Evolutionary conservation across 92 coral and sea anemone genomes (phyloP), one percentile per base, ranked within the genome.

Genomic region (Siderastrea siderea): DNA sequence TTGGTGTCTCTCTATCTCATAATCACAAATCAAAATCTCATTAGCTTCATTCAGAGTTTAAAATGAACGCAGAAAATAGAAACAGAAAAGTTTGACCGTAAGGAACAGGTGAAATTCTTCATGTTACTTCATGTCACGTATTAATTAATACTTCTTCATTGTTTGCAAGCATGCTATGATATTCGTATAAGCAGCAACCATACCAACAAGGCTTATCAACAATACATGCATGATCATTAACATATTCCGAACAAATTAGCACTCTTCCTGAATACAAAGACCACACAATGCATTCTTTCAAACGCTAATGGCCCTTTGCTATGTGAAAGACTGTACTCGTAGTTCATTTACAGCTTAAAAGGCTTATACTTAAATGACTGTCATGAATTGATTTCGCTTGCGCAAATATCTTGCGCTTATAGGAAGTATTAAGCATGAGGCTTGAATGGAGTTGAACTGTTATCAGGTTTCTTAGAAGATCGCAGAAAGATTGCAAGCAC

Each of bases 301-400:
- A 61, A 83, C 60, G 12, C 52, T 83, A 71, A 83, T 83, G 80
- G 49, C 61, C 61, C 70, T 49, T 55, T 47, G 80, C 60, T 49
- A 59, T 48, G 62, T 47, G 5, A 83, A 72, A 49, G 45, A 46
- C 49, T 52, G 47, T 83, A 38, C 72, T 83, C 68, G 62, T 80
- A 83, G 80, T 50, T 83, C 73, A 74, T 83, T 83, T 72, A 26
- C 70, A 63, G 87, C 79, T 83, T 83, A 83, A 83, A 82, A 73
- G 62, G 67, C 77, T 73, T 71, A 83, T 63, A 4, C 59, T 74
- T 54, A 83, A 83, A 73, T 49, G 17, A 66, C 48, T 68, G 61
- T 2, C 54, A 12, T 53, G 63, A 45, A 15, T 16, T 44, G 47
- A 6, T 60, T 64, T 13, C 61, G 11, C 7, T 57, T 26, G 3